These are phyloP conservation scores for Zaprionus kolodkinae DNA, from an alignment of 1,140 invertebrate genomes.

Conservation along the genomic window DNA sequence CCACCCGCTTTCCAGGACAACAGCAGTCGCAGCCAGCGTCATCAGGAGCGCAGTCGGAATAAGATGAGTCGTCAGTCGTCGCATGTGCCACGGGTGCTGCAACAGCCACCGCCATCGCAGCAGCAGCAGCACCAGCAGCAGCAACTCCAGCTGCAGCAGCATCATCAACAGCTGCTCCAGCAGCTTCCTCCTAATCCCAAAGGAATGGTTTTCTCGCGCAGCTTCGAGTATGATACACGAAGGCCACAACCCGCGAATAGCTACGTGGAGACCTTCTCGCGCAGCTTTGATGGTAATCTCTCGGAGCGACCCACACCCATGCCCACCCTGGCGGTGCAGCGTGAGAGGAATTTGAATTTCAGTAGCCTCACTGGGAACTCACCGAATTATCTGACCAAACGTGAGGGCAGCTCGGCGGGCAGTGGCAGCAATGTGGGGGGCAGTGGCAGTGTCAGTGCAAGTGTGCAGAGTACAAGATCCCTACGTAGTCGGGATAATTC, in stretches of 20 bases:
- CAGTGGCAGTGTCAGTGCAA: constrained; percentile 27
- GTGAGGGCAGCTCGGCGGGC: constrained; percentile 50
- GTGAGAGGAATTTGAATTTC: constrained; percentile 76
- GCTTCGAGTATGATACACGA: constrained; percentile 82
- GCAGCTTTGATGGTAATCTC: constrained; percentile 82
- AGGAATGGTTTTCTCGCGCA: constrained; percentile 83
- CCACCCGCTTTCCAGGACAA: constrained; percentile 85
- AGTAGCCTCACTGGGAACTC: constrained; percentile 80
- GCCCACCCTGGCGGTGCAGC: constrained; percentile 52
- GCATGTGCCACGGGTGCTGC: constrained; percentile 31
- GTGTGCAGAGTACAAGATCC: constrained; percentile 54
- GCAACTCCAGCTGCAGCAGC: constrained; percentile 15
- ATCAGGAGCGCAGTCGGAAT: constrained; percentile 57
- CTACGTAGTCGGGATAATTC: constrained; percentile 77
- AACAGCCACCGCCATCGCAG: constrained; percentile 22
- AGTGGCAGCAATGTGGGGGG: constrained; percentile 30
- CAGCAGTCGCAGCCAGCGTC: constrained; percentile 53
- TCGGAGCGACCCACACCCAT: constrained; percentile 60
- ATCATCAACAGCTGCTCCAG: constrained; percentile 15
- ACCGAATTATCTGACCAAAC: constrained; percentile 80
- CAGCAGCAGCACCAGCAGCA: too few relatives aligned
- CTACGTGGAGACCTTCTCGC: constrained; percentile 81
- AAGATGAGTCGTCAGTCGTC: constrained; percentile 51
- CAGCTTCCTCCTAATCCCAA: constrained; percentile 42
- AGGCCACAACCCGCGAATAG: constrained; percentile 64